Conservation (phyloP, 92 coral and sea anemone genomes). For the Zoanthus sociatus region DNA sequence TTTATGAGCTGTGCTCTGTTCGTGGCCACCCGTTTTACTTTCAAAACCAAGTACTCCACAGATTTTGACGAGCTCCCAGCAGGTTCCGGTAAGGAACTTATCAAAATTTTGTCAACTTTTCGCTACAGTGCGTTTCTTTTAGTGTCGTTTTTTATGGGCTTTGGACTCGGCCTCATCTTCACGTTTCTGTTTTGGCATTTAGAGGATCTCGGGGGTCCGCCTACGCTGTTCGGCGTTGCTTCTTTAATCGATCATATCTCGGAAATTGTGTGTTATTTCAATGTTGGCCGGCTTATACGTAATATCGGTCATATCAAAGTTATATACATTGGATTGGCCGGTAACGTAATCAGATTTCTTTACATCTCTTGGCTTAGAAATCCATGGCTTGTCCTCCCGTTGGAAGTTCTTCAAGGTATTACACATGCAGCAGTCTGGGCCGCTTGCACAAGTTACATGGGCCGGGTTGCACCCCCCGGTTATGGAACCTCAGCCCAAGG, state of each 20-base stretch:
- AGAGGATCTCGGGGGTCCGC: constrained; percentile 99
- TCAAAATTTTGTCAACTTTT: constrained; percentile 74
- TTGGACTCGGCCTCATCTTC: constrained; percentile 93
- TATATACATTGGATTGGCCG: constrained; percentile 89
- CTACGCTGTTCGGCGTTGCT: constrained; percentile 99
- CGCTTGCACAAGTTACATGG: constrained; percentile 98
- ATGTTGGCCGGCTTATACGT: constrained; percentile 89
- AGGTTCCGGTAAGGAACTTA: constrained; percentile 70
- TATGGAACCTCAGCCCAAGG: constrained; percentile 99
- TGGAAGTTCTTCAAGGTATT: constrained; percentile 94
- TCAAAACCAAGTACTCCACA: constrained; percentile 67
- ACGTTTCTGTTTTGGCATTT: constrained; percentile 99
- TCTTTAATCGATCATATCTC: constrained; percentile 97
- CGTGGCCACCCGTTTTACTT: constrained; percentile 96
- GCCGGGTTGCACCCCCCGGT: constrained; percentile 98
- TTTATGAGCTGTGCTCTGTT: constrained; percentile 94
- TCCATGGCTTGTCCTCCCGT: constrained; percentile 97
- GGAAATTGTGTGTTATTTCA: constrained; percentile 93
- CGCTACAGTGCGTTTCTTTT: constrained; percentile 87
- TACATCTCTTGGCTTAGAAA: constrained; percentile 89
- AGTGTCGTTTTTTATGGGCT: constrained; percentile 96
- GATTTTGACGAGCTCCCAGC: constrained; percentile 45
- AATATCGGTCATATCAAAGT: constrained; percentile 92
- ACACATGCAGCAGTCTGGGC: constrained; percentile 99
- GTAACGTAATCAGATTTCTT: constrained; percentile 85